Conservation (phyloP, 2,888 invertebrate species). For the Oscheius sp. region DNA sequence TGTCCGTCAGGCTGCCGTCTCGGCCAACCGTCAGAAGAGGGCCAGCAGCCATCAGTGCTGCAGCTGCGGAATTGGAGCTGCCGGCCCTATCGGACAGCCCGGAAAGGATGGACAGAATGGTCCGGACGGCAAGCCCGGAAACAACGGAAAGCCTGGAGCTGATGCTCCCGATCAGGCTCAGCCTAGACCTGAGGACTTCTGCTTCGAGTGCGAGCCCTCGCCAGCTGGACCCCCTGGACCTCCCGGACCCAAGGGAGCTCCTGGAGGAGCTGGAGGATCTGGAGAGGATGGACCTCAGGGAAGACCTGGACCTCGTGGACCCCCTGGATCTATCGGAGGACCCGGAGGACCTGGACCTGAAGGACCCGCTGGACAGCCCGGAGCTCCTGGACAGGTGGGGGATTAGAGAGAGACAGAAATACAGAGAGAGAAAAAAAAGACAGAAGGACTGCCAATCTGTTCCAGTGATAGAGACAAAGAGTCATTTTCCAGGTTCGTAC, state of each 20-base stretch:
- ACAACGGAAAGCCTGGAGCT: constrained; percentile 41
- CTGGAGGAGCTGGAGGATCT: constrained; percentile 45
- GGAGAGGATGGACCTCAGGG: constrained; percentile 54
- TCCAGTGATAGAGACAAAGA: no score
- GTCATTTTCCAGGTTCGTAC: constrained; percentile 37
- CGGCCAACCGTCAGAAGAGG: constrained; percentile 43
- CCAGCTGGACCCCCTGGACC: constrained; percentile 42
- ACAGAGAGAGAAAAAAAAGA: no score
- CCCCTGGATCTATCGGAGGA: constrained; percentile 39
- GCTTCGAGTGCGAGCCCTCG: constrained; percentile 52
- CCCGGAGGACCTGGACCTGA: constrained; percentile 50
- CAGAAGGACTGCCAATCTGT: no score
- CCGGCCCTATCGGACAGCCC: constrained; percentile 52
- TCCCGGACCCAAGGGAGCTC: constrained; percentile 43
- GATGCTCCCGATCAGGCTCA: constrained; percentile 36
- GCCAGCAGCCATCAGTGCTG: constrained; percentile 48
- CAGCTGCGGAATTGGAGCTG: constrained; percentile 58
- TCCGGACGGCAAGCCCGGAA: constrained; percentile 45
- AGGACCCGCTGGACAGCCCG: constrained; percentile 36
- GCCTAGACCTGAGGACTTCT: constrained; percentile 53
- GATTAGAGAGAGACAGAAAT: not conserved
- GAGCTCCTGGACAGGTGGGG: constrained; percentile 38
- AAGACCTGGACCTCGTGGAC: constrained; percentile 19
- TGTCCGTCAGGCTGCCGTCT: constrained; percentile 43
- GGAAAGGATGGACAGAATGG: constrained; percentile 54